Base-by-base conservation (phyloP, 2,888 invertebrate genomes). In the Julus scandinavius region DNA sequence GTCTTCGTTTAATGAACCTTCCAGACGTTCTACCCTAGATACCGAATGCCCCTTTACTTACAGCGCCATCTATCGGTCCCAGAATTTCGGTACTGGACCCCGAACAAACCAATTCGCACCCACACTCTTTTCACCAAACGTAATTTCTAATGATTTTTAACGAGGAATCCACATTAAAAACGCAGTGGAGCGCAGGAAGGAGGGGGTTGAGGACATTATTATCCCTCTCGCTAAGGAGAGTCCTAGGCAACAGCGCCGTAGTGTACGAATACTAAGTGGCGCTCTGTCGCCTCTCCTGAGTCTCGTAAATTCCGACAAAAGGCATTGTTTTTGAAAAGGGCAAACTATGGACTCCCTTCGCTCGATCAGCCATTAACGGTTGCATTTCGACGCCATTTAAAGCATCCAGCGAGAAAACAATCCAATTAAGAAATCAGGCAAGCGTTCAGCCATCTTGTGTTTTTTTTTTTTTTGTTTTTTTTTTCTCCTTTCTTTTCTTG, bases 291-390 rank as follows among this genome's bases (percentile, higher is more conserved):
- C 13, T 80, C 80, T 80, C 38, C 38, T 1, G 38, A 80, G 80
- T 38, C 38, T 40, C 80, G 15, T 80, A 80, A 80, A 80, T 80
- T 80, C 9, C 29, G 29, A 29, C 80, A 80, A 80, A 80, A 80
- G 80, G 80, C 80, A 80, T 80, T 80, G 80, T 80, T 80, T 80
- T 80, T 29, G 80, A 80, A 80, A 80, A 80, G 80, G 80, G 80
- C 80, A 80, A 80, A 40, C 38, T 3, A 40, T 7, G 20, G 63
- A 63, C n/a, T 20, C 2, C 54, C 0, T 63, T 20, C 38, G 80
- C 80, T 80, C 80, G 38, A 80, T 80, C 80, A 38, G 80, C 80
- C 80, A 38, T 80, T 80, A 80, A 80, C 80, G 80, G 80, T 38
- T 80, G 80, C 80, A 80, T 80, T 80, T 80, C 80, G 80, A 80